Percentiles rank a stretch among this genome's conserved stretches.
Evolutionary conservation across 2,797 vertebrate species (phyloP).

Genomic region (Harpagifer antarcticus): DNA sequence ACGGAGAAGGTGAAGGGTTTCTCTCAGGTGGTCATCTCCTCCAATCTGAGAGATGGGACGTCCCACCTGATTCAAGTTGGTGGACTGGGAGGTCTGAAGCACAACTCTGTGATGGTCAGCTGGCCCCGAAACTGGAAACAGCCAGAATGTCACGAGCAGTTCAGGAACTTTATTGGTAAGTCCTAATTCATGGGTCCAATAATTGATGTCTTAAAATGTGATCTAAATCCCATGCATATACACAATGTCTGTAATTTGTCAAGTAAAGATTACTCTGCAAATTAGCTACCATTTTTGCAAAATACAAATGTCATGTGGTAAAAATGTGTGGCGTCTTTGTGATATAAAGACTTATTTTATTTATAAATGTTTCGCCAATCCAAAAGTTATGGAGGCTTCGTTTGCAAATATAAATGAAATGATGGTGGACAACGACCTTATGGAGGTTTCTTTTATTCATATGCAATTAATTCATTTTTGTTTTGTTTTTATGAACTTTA

Average conservation of each 20-base stretch:
- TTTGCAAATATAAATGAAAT: too few species aligned
- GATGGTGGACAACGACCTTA: not conserved
- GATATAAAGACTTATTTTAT: too few species aligned
- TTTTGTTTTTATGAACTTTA: too few species aligned
- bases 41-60: slow-evolving; percentile 94
- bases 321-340: too few species aligned
- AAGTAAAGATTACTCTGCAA: too few species aligned
- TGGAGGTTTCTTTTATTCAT: not conserved
- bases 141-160: slow-evolving; percentile 91
- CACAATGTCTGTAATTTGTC: too few species aligned
- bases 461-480: not conserved
- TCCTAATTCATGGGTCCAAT: not conserved
- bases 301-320: too few species aligned
- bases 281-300: too few species aligned
- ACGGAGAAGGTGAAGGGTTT: slow-evolving; percentile 97
- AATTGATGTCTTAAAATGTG: too few species aligned
- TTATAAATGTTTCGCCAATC: too few species aligned
- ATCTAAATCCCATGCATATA: too few species aligned
- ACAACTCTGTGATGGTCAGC: slow-evolving; percentile 95
- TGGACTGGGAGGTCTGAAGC: slow-evolving; percentile 95
- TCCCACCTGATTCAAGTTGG: slow-evolving; percentile 97
- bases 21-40: slow-evolving; percentile 96
- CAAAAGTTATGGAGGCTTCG: too few species aligned
- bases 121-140: slow-evolving; percentile 97
- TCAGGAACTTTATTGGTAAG: slow-evolving; percentile 95